Evolutionary conservation across 2,113 vertebrate genomes (phyloP).

Genomic region (Scalopus aquaticus): DNA sequence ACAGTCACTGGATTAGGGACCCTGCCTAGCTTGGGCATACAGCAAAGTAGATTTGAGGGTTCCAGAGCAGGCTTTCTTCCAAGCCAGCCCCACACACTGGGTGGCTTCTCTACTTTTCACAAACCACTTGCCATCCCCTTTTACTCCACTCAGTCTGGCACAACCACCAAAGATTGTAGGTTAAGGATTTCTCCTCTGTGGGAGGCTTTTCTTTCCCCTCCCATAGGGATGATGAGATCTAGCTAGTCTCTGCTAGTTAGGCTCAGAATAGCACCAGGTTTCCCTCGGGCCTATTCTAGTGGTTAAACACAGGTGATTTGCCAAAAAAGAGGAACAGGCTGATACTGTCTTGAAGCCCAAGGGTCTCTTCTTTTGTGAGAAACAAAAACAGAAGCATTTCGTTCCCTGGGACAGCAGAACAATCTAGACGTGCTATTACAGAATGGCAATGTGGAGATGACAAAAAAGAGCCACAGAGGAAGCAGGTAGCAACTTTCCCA

Average conservation of each 20-base stretch:
- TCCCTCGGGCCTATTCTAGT: slow-evolving; percentile 4
- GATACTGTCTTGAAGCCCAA: neutral
- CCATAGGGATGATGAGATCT: neutral
- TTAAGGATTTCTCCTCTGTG: neutral
- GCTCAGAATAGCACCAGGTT: slow-evolving; percentile 20
- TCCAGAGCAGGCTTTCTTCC: neutral
- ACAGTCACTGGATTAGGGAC: neutral
- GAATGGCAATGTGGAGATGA: neutral
- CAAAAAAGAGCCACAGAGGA: neutral
- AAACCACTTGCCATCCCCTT: neutral
- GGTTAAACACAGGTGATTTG: neutral
- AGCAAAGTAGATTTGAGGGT: neutral
- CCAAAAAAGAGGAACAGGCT: neutral
- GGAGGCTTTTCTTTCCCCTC: neutral
- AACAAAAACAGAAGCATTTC: neutral
- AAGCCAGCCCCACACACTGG: neutral
- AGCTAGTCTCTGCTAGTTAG: neutral
- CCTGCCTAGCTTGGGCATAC: neutral
- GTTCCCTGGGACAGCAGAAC: neutral
- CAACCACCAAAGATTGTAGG: neutral
- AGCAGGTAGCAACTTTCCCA: neutral
- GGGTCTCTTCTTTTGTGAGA: neutral
- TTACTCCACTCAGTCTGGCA: neutral
- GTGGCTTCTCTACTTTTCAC: neutral
- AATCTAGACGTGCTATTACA: neutral